Percentiles rank a stretch among this genome's conserved stretches.
These are phyloP conservation scores for Agonopterix arenella DNA, from an alignment of 2,888 invertebrate species.

Conservation along the genomic window DNA sequence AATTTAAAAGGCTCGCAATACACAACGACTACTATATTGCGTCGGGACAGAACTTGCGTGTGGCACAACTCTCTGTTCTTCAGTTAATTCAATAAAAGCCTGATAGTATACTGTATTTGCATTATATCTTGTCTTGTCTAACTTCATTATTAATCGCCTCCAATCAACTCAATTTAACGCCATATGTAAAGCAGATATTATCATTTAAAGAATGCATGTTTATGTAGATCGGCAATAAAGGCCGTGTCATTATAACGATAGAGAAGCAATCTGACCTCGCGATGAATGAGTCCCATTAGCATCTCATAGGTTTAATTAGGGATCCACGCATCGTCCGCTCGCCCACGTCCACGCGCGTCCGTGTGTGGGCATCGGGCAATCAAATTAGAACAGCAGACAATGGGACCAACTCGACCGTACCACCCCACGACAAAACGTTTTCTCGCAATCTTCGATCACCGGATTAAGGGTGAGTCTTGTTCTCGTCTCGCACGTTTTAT, in stretches of 20 bases:
- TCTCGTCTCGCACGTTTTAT: conserved; percentile 74
- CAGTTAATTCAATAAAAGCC: conserved; percentile 56
- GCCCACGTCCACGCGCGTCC: conserved; percentile 47
- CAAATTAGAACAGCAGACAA: conserved; percentile 71
- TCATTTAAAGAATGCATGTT: conserved; percentile 32
- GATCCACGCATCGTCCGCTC: conserved; percentile 47
- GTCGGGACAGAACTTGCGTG: conserved; percentile 55
- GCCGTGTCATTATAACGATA: conserved; percentile 30
- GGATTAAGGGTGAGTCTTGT: conserved; percentile 72
- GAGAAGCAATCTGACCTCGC: conserved; percentile 46
- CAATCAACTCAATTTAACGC: conserved; percentile 37
- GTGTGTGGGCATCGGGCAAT: conserved; percentile 51
- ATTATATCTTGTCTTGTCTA: conserved; percentile 12
- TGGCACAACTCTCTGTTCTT: conserved; percentile 39
- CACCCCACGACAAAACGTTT: conserved; percentile 76
- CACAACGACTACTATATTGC: conserved; percentile 48
- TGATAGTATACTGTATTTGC: conserved; percentile 31
- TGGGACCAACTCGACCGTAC: conserved; percentile 50
- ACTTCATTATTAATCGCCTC: conserved; percentile 43
- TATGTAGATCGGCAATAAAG: conserved; percentile 37
- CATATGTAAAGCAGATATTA: conserved; percentile 17
- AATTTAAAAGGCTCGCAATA: conserved; percentile 59
- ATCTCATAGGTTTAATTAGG: conserved; percentile 68
- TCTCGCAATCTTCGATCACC: conserved; percentile 76
- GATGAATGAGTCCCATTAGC: conserved; percentile 57